Evolutionary conservation across 2,113 vertebrate species (phyloP).

Genomic region (Chaetorhynchus papuensis): DNA sequence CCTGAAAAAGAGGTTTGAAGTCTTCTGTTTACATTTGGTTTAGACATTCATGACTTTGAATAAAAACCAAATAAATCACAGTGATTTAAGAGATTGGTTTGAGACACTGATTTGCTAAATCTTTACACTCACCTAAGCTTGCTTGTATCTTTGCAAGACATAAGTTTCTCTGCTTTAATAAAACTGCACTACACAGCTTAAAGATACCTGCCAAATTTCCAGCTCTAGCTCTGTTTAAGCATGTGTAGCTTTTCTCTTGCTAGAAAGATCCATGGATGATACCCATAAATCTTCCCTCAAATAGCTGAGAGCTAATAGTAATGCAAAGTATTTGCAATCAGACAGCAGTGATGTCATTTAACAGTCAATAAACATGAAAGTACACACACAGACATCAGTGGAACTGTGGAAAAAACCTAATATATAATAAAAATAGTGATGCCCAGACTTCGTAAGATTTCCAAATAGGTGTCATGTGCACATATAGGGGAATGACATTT

Average conservation of each 20-base stretch:
- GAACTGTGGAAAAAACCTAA: neutral
- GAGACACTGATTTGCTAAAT: slow-evolving; percentile 5
- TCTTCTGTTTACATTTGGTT: neutral
- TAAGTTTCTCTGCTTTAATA: neutral
- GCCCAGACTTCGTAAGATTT: neutral
- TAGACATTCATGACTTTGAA: neutral
- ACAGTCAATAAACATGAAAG: neutral
- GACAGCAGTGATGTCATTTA: neutral
- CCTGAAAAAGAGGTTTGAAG: neutral
- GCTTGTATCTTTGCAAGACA: neutral
- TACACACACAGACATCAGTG: neutral
- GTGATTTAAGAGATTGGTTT: neutral
- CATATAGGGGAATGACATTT: neutral
- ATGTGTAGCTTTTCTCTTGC: neutral
- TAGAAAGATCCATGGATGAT: neutral
- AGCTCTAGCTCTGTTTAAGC: neutral
- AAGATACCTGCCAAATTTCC: neutral
- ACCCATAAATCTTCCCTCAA: neutral
- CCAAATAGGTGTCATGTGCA: neutral
- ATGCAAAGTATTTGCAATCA: neutral
- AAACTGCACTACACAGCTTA: neutral
- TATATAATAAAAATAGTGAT: neutral
- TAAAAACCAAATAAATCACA: neutral
- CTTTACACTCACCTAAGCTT: neutral
- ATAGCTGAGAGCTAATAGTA: neutral